These are phyloP conservation scores for Pachyrhynchus sulphureomaculatus DNA, from an alignment of 1,140 invertebrate genomes.

Conservation along the genomic window DNA sequence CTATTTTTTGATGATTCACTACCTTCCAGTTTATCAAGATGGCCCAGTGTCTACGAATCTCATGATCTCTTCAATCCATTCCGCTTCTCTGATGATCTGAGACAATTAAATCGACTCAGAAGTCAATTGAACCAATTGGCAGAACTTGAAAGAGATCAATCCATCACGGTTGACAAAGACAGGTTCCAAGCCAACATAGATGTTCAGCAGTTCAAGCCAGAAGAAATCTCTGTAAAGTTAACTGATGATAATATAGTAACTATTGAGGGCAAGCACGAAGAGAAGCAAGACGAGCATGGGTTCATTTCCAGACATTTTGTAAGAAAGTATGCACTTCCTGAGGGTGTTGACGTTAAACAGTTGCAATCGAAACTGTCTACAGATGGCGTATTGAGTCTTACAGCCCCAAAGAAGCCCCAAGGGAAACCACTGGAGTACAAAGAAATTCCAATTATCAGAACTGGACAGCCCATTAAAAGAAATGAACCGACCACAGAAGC, in stretches of 20 bases:
- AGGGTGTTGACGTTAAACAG: conserved; percentile 63
- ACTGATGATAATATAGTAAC: conserved; percentile 66
- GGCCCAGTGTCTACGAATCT: neutral
- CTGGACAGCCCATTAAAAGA: conserved; percentile 44
- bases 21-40: neutral
- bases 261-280: conserved; percentile 64
- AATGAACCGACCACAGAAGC: too few species aligned
- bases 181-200: conserved; percentile 63
- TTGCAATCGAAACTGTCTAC: conserved; percentile 57
- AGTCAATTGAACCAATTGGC: neutral
- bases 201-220: conserved; percentile 75
- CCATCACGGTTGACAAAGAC: conserved; percentile 56
- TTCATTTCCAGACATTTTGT: too few species aligned
- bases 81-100: too few species aligned
- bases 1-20: neutral
- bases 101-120: neutral
- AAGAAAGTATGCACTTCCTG: conserved; percentile 63
- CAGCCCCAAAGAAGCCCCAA: conserved; percentile 56
- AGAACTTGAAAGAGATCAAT: conserved; percentile 51
- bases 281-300: too few species aligned
- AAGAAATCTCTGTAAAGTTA: conserved; percentile 78
- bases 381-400: conserved; percentile 59
- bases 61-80: neutral
- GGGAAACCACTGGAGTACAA: conserved; percentile 5
- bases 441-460: conserved; percentile 30